A percentile compares a stretch with the other conserved stretches of the same genome.
phyloP scores from a whole-genome alignment of 1,140 invertebrate genomes.

The Ptiloglossa arizonensis region DNA sequence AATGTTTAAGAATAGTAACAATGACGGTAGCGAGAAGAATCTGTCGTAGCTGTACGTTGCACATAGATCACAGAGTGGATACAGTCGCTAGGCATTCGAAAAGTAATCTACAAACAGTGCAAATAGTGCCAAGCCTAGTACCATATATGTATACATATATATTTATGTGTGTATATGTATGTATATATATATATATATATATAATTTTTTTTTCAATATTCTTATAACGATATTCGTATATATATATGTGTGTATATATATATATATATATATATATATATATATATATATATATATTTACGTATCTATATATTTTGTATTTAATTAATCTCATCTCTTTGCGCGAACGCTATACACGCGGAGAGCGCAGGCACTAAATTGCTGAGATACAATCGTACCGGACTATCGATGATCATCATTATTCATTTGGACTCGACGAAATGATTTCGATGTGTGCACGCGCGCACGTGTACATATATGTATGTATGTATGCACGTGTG shows the following conservation, averaged over 20 bases:
- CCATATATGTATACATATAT: slow-evolving; percentile 39
- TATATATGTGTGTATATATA: slow-evolving; percentile 31
- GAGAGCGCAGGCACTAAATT: slow-evolving; percentile 70
- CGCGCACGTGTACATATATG: too few species aligned
- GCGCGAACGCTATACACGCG: slow-evolving; percentile 52
- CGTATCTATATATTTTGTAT: slow-evolving; percentile 35
- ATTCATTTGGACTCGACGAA: slow-evolving; percentile 1
- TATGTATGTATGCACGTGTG: neutral
- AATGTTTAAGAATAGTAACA: slow-evolving; percentile 42
- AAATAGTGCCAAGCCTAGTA: slow-evolving; percentile 67
- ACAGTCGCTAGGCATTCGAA: slow-evolving; percentile 69
- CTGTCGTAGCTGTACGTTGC: slow-evolving; percentile 59
- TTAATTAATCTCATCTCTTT: slow-evolving; percentile 34
- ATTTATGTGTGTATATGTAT: slow-evolving; percentile 32
- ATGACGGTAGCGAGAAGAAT: slow-evolving; percentile 38
- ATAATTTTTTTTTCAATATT: neutral
- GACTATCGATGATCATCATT: slow-evolving; percentile 45
- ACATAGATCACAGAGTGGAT: slow-evolving; percentile 75
- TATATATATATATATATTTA: slow-evolving; percentile 15
- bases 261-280: too few species aligned
- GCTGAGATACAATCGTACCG: slow-evolving; percentile 64
- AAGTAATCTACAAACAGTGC: slow-evolving; percentile 54
- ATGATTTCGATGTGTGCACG: slow-evolving; percentile 4
- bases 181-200: slow-evolving; percentile 33
- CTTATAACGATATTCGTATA: neutral